Evolutionary conservation across 2,797 vertebrate species (phyloP), one percentile per base, ranked within the genome.

Genomic region (Bradypodion pumilum): DNA sequence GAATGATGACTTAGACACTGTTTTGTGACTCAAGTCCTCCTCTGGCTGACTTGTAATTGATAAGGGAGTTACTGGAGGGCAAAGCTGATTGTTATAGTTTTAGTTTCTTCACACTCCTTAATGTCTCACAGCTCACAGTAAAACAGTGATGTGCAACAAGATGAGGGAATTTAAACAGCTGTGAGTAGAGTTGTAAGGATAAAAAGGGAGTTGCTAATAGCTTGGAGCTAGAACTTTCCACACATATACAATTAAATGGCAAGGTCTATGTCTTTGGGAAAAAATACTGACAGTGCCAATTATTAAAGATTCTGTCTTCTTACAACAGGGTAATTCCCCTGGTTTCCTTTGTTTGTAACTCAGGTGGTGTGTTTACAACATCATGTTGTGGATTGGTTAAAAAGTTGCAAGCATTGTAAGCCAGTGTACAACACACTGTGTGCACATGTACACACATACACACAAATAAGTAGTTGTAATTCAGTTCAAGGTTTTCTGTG

Each of bases 21-120:
- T 44, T 83, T 83, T 68, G 74, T 76, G 74, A 42, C 46, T 82
- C 52, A 37, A 66, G 27, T 56, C 27, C 27, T 76, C 19, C 40
- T 83, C 27, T 56, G 25, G 44, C 15, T 25, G 27, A 76, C 63
- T 44, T 12, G 13, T 69, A 59, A 37, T 29, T 52, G 44, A 56
- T 56, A 29, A 40, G 46, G 73, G 63, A 83, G 46, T 10, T 32
- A 68, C 52, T 56, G 16, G 19, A 76, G 16, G 46, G 25, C 73
- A 74, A 15, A 60, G 13, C 42, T 27, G 32, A 65, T 75, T 42
- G 29, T 46, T 52, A 59, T 32, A 49, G 42, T 42, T 59, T 75
- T 49, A 40, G 72, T 75, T 80, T 59, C 46, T 72, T 80, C 66
- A 59, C 49, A 70, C 66, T 70, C 46, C 49, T 70, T 42, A 49